Conservation (phyloP, 2,888 invertebrate genomes). For the Eristalis tenax region DNA sequence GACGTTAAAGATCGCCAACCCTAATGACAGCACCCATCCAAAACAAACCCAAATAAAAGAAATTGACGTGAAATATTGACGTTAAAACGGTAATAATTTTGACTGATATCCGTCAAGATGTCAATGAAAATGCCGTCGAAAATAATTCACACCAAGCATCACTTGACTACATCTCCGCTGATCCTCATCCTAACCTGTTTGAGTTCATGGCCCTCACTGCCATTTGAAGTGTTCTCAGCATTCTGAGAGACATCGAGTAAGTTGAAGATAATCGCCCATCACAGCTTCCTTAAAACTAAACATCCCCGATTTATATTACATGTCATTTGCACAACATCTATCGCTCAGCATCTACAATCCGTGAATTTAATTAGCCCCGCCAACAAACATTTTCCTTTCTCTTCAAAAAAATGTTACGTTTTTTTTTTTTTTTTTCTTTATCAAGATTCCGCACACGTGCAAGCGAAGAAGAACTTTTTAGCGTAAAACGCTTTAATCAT, state of each 20-base stretch:
- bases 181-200: background rate
- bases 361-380: background rate
- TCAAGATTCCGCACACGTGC: conserved; percentile 27
- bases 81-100: no score
- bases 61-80: no score
- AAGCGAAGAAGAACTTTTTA: background rate
- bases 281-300: background rate
- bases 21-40: background rate
- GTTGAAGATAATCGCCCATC: background rate
- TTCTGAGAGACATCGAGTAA: background rate
- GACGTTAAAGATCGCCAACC: no score
- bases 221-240: background rate
- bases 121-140: background rate
- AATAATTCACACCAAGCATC: background rate
- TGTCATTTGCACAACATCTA: background rate
- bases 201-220: background rate
- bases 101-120: background rate
- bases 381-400: background rate
- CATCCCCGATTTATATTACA: background rate
- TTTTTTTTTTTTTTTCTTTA: background rate
- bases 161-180: background rate
- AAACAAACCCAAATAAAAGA: background rate
- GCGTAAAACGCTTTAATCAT: conserved; percentile 22
- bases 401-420: background rate
- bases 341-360: background rate